Evolutionary conservation across 2,113 vertebrate genomes (phyloP).

Genomic region (Hydrolagus affinis): DNA sequence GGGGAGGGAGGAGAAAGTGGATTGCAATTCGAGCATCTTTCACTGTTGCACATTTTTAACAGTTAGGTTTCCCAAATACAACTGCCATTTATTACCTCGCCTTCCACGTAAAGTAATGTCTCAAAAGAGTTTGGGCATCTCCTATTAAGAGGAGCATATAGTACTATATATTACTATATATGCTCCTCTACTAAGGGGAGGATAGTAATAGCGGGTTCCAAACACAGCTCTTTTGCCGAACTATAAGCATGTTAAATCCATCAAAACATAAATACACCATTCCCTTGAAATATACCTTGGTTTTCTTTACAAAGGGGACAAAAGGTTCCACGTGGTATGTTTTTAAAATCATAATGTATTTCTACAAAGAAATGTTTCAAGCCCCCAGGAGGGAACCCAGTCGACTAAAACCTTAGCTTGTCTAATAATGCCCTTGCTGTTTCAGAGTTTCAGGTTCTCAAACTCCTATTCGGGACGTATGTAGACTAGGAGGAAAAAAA

Average conservation of each 20-base stretch:
- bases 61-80: too few relatives aligned
- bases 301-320: constrained; percentile 12
- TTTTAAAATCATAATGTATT: constrained; percentile 32
- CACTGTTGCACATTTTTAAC: too few relatives aligned
- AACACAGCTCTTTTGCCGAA: constrained; percentile 1
- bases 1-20: too few relatives aligned
- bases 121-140: too few relatives aligned
- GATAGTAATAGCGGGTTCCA: background rate
- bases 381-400: background rate
- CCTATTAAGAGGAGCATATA: too few relatives aligned
- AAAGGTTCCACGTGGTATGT: constrained; percentile 28
- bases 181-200: background rate
- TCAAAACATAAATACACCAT: constrained; percentile 25
- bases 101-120: too few relatives aligned
- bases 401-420: constrained; percentile 29
- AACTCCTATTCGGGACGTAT: constrained; percentile 6
- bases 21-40: too few relatives aligned
- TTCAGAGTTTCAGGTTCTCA: constrained; percentile 27
- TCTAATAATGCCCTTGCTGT: constrained; percentile 31
- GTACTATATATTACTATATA: too few relatives aligned
- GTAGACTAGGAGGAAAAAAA: background rate
- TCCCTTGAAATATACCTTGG: constrained; percentile 3
- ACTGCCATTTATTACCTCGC: too few relatives aligned
- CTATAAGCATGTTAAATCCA: constrained; percentile 17
- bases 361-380: constrained; percentile 28